A percentile compares a stretch with the other conserved stretches of the same genome.
These are phyloP conservation scores for Hololepta plana DNA, from an alignment of 2,888 invertebrate species.

Conservation along the genomic window DNA sequence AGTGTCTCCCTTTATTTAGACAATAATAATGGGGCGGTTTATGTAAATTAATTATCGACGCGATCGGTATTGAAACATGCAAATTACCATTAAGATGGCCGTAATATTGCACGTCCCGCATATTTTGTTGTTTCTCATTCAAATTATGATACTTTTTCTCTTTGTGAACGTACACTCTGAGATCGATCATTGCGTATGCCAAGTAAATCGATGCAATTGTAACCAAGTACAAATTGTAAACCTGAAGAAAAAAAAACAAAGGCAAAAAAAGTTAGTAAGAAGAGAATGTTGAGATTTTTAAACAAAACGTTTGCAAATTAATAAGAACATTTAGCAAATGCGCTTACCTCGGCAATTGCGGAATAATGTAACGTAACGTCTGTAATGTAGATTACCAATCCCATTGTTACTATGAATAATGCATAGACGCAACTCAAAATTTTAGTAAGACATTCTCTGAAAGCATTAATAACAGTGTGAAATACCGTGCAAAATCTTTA, in stretches of 20 bases:
- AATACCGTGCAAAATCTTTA: no score
- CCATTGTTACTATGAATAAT: constrained; percentile 45
- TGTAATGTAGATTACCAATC: constrained; percentile 42
- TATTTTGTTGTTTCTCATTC: constrained; percentile 12
- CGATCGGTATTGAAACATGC: constrained; percentile 23
- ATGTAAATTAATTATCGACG: constrained; percentile 19
- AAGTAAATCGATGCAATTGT: constrained; percentile 40
- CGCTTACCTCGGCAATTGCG: constrained; percentile 35
- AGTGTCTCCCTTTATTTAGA: constrained; percentile 49
- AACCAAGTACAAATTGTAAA: constrained; percentile 41
- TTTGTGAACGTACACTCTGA: constrained; percentile 35
- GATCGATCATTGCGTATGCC: constrained; percentile 40
- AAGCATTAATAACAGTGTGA: no score
- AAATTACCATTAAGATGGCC: constrained; percentile 16
- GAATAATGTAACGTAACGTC: constrained; percentile 33
- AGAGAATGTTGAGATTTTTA: no score
- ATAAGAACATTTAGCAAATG: background rate
- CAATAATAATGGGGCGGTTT: constrained; percentile 38
- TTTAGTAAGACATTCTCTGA: constrained; percentile 38
- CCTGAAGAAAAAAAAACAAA: constrained; percentile 27
- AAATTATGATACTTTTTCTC: constrained; percentile 23
- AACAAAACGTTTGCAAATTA: constrained; percentile 5
- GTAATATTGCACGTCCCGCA: constrained; percentile 15
- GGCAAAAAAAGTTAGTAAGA: no score
- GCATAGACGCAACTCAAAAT: constrained; percentile 50